Evolutionary conservation across 2,113 vertebrate species (phyloP).

Genomic region (Myrmecobius fasciatus): DNA sequence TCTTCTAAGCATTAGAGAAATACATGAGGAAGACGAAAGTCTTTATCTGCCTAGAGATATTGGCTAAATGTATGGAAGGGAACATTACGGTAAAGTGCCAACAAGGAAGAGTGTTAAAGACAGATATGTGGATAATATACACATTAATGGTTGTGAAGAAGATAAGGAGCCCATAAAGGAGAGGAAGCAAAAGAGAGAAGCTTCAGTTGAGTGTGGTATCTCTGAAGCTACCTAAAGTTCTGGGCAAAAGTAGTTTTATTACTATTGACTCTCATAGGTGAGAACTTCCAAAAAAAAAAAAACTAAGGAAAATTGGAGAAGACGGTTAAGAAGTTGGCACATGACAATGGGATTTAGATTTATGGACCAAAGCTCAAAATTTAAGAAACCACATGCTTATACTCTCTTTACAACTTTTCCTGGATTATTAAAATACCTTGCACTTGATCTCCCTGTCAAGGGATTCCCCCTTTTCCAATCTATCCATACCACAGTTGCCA

Average conservation of each 20-base stretch:
- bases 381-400: too few relatives aligned
- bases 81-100: background rate
- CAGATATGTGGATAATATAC: background rate
- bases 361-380: too few relatives aligned
- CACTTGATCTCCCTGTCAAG: background rate
- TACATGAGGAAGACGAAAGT: background rate
- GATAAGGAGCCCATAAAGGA: background rate
- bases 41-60: background rate
- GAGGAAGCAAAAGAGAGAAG: background rate
- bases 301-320: too few relatives aligned
- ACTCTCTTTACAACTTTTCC: too few relatives aligned
- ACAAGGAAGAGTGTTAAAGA: too few relatives aligned
- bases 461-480: background rate
- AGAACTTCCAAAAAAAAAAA: too few relatives aligned
- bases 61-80: background rate
- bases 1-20: background rate
- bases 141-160: background rate
- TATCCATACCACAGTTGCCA: background rate
- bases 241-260: background rate
- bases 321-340: too few relatives aligned
- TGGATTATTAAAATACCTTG: too few relatives aligned
- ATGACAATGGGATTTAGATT: too few relatives aligned
- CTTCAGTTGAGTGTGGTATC: background rate
- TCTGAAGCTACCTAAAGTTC: background rate
- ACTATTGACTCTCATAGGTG: too few relatives aligned